Conservation (phyloP, 2,888 invertebrate species). For the Galerucella pusilla region DNA sequence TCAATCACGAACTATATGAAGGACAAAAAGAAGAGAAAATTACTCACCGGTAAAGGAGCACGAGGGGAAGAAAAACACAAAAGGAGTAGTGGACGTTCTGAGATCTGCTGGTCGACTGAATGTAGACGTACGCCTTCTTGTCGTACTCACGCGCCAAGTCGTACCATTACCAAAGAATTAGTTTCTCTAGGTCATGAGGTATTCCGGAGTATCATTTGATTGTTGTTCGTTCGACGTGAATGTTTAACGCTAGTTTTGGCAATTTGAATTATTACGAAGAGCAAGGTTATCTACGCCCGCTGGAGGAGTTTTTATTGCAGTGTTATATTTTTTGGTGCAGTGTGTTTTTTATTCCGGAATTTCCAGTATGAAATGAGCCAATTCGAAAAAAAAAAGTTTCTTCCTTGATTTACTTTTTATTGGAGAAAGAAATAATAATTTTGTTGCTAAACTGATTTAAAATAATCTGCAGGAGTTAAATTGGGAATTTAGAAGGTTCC, state of each 20-base stretch:
- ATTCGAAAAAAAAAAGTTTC: background rate
- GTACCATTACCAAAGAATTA: slow-evolving; percentile 56
- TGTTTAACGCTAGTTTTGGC: slow-evolving; percentile 30
- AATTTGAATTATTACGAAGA: slow-evolving; percentile 42
- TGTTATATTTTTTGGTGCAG: background rate
- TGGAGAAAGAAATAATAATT: too few relatives aligned
- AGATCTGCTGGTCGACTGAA: slow-evolving; percentile 60
- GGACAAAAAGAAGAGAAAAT: slow-evolving; percentile 34
- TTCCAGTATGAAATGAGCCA: background rate
- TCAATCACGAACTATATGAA: slow-evolving; percentile 15
- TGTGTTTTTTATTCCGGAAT: background rate
- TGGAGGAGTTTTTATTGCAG: background rate
- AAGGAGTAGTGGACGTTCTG: slow-evolving; percentile 60
- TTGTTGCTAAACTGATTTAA: too few relatives aligned
- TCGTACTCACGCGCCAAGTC: slow-evolving; percentile 55
- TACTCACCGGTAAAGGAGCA: slow-evolving; percentile 54
- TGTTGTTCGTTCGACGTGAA: slow-evolving; percentile 45
- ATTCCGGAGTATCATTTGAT: slow-evolving; percentile 57
- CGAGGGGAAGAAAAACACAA: slow-evolving; percentile 49
- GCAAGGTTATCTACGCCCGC: slow-evolving; percentile 27
- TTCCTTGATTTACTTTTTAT: too few relatives aligned
- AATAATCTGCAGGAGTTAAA: too few relatives aligned
- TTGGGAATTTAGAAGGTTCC: too few relatives aligned
- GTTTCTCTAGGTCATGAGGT: slow-evolving; percentile 61
- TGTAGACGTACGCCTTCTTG: slow-evolving; percentile 55